Conservation (phyloP, 2,797 vertebrate species). For the Rhinogobio ventralis region DNA sequence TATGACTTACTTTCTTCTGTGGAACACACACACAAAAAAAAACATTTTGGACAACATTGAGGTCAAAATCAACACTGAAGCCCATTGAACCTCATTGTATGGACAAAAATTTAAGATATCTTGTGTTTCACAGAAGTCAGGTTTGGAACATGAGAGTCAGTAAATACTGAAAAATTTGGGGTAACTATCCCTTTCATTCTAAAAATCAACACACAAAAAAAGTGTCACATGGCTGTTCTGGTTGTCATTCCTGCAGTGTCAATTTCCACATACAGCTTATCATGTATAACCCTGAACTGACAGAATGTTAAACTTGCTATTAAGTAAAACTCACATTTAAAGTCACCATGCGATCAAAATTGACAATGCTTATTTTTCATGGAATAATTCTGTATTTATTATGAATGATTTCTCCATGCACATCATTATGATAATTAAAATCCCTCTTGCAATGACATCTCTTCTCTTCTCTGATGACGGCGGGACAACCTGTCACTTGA, state of each 20-base stretch:
- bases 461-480: background rate
- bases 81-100: too few species aligned
- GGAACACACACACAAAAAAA: background rate
- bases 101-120: too few species aligned
- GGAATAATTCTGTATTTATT: background rate
- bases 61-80: background rate
- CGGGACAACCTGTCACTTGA: background rate
- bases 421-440: background rate
- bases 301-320: background rate
- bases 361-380: background rate
- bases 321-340: background rate
- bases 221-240: background rate
- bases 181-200: background rate
- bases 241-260: background rate
- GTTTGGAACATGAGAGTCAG: too few species aligned
- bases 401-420: background rate
- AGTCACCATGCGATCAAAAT: background rate
- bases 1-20: background rate
- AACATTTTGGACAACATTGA: background rate
- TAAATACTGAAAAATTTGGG: too few species aligned
- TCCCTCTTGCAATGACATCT: background rate
- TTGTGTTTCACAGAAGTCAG: too few species aligned
- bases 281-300: background rate
- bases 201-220: background rate
- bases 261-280: background rate